A percentile compares a stretch with the other conserved stretches of the same genome.
Conservation (phyloP, 2,797 vertebrate genomes). For the Acropternis orthonyx region DNA sequence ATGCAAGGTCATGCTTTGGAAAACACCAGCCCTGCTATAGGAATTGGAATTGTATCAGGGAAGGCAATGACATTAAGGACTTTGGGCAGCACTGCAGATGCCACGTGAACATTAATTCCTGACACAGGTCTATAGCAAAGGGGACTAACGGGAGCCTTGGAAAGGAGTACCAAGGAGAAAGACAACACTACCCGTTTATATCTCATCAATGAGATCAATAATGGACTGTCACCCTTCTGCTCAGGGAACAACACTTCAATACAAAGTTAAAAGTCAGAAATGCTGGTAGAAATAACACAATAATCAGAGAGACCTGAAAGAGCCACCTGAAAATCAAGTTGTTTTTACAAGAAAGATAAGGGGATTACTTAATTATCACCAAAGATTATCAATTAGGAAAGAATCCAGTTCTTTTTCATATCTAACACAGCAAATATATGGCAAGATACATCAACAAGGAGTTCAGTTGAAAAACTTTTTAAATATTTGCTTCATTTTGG, state of each 20-base stretch:
- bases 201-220: not conserved
- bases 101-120: not conserved
- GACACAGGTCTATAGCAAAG: not conserved
- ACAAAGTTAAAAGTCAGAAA: not conserved
- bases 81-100: conserved; percentile 1
- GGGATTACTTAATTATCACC: not conserved
- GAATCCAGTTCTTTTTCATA: not conserved
- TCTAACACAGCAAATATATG: not conserved
- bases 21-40: not conserved
- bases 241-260: not conserved
- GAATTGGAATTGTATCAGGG: not conserved
- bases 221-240: not conserved
- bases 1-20: not conserved
- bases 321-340: not conserved
- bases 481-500: not conserved
- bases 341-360: not conserved
- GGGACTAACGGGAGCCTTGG: not conserved
- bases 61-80: not conserved
- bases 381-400: not conserved
- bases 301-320: not conserved
- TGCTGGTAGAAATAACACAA: not conserved
- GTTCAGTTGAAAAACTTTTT: not conserved
- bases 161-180: not conserved
- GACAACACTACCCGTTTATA: not conserved
- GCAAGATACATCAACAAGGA: not conserved